phyloP scores from a whole-genome alignment of 2,888 invertebrate genomes.

The Synergus gifuensis region DNA sequence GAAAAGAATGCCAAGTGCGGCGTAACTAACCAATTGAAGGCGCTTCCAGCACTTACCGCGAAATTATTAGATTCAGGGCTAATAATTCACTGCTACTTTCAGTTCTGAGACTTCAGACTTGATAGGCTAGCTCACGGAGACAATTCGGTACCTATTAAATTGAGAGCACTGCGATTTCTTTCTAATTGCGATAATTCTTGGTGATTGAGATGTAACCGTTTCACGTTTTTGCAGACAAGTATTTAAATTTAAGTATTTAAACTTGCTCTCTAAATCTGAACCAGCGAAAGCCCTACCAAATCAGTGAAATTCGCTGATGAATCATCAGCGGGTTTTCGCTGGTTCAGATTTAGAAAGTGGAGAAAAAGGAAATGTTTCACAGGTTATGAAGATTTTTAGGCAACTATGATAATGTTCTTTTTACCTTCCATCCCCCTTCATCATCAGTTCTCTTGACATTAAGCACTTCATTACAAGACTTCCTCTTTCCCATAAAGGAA shows the following conservation, averaged over 20 bases:
- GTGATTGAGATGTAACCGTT: background rate
- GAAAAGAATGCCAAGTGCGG: slow-evolving; percentile 15
- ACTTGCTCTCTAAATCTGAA: too few relatives aligned
- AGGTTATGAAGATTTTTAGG: background rate
- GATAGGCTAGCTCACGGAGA: background rate
- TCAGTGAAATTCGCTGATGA: too few relatives aligned
- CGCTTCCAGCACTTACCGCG: slow-evolving; percentile 4
- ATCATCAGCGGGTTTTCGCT: too few relatives aligned
- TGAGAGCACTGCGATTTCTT: background rate
- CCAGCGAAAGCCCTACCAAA: too few relatives aligned
- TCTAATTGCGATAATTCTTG: background rate
- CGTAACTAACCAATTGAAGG: slow-evolving; percentile 30
- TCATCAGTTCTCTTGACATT: background rate
- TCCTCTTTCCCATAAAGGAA: slow-evolving; percentile 6
- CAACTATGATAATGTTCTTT: background rate
- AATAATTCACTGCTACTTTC: too few relatives aligned
- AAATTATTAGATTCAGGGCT: slow-evolving; percentile 13
- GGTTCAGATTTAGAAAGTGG: too few relatives aligned
- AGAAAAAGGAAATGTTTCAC: background rate
- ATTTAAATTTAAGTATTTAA: too few relatives aligned
- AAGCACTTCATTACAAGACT: background rate
- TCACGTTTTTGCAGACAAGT: background rate
- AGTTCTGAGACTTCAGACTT: background rate
- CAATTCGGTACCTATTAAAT: slow-evolving; percentile 17
- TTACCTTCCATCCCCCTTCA: background rate